Evolutionary conservation across 2,888 invertebrate species (phyloP).

Genomic region (Eristalis arbustorum): DNA sequence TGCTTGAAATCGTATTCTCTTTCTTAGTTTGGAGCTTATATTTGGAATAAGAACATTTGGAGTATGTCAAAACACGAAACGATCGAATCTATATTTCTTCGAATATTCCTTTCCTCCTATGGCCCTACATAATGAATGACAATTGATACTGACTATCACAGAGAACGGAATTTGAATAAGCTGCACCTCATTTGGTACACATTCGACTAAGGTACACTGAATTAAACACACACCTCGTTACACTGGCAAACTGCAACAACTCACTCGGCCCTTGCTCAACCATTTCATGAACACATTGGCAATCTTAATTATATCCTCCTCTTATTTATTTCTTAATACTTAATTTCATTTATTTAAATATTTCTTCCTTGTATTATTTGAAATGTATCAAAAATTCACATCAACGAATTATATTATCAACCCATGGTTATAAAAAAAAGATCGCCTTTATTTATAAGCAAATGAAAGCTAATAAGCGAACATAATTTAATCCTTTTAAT

Average conservation of each 20-base stretch:
- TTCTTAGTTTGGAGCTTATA: too few species aligned
- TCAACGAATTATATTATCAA: slow-evolving; percentile 67
- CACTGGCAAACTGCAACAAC: neutral
- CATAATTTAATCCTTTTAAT: slow-evolving; percentile 21
- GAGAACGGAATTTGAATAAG: too few species aligned
- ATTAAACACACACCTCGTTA: too few species aligned
- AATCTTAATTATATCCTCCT: neutral
- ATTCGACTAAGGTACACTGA: too few species aligned
- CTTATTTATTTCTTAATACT: neutral
- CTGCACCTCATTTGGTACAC: too few species aligned
- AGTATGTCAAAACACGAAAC: too few species aligned
- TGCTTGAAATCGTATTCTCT: too few species aligned
- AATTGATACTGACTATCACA: too few species aligned
- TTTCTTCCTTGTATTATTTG: neutral
- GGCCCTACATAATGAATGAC: too few species aligned
- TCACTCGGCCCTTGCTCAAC: neutral
- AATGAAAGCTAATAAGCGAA: slow-evolving; percentile 1
- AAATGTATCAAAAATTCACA: slow-evolving; percentile 30
- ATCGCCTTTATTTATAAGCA: slow-evolving; percentile 52
- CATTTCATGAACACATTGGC: neutral
- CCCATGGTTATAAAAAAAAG: slow-evolving; percentile 62
- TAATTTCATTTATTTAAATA: neutral
- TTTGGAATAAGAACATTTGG: too few species aligned
- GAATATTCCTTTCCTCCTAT: too few species aligned
- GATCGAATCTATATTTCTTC: too few species aligned